Evolutionary conservation across 2,113 vertebrate genomes (phyloP), one percentile per base, ranked within the genome.

Genomic region (Vicugna pacos): DNA sequence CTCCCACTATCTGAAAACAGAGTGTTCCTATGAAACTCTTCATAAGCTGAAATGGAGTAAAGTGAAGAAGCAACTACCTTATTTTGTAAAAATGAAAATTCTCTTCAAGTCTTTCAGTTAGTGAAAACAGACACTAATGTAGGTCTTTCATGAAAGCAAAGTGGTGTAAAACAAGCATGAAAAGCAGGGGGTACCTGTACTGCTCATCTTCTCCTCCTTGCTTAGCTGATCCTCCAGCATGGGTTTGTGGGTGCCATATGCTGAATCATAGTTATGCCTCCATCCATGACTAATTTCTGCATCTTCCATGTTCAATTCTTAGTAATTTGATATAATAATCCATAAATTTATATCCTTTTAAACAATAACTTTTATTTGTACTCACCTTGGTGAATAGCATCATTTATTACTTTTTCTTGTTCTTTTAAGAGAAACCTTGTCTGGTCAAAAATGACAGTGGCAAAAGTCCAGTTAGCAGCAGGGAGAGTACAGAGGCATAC

Each of bases 381-480:
- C 94, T 97, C n/a, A 99, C 98, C 98, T 98, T 98, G 96, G 91
- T 98, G 95, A 94, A 98, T 77, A 85, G 1, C 15, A 97, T 99
- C 98, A 26, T 90, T 98, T 90, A 98, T 67, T 70, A 97, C 38
- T 98, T 99, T 99, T 93, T 99, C 98, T 97, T 99, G 98, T 84
- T 99, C 98, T 64, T 98, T 99, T 95, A 99, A 98, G 93, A 99
- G 98, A 97, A 99, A 99, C 26, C 98, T 98, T 94, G 98, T 98
- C 28, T 98, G 96, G 86, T 99, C 99, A 97, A 98, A 99, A 95
- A 96, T 92, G 94, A 99, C 32, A 3, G 94, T 97, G 77, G 96
- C 95, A 98, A 99, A 99, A 17, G 86, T 98, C 98, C 98, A 99
- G 3, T 96, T 97, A 90, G 97, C 90, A 94, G 96, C 96, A 85